Conservation (phyloP, 2,797 vertebrate species). For the Lutjanus campechanus region DNA sequence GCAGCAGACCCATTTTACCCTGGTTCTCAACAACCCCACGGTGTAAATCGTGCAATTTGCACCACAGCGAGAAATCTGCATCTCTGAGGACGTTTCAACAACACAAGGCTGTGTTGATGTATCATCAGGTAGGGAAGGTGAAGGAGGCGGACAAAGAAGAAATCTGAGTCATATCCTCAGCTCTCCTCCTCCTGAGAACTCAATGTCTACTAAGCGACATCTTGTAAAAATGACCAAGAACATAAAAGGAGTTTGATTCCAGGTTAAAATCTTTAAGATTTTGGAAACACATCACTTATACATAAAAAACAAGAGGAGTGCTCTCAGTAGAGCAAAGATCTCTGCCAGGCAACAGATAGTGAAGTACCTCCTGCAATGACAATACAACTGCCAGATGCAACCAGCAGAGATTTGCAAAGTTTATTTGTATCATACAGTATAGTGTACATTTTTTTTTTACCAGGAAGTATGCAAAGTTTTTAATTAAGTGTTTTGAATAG, state of each 20-base stretch:
- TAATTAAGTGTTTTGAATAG: no score
- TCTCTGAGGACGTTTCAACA: slow-evolving; percentile 32
- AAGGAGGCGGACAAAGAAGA: slow-evolving; percentile 46
- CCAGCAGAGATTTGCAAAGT: no score
- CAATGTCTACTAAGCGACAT: slow-evolving; percentile 38
- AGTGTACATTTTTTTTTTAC: no score
- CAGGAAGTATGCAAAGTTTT: no score
- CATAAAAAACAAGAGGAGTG: neutral
- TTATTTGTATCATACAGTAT: no score
- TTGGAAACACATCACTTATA: neutral
- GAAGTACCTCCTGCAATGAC: no score
- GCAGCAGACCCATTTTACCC: slow-evolving; percentile 21
- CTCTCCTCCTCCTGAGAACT: slow-evolving; percentile 38
- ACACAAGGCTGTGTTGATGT: slow-evolving; percentile 12
- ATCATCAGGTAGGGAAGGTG: slow-evolving; percentile 50
- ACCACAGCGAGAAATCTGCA: slow-evolving; percentile 48
- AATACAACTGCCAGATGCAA: no score
- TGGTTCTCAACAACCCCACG: slow-evolving; percentile 14
- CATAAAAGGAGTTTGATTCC: neutral
- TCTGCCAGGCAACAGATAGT: no score
- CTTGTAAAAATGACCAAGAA: slow-evolving; percentile 28
- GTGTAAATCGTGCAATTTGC: slow-evolving; percentile 32
- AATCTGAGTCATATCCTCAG: slow-evolving; percentile 58
- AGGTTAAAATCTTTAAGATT: neutral
- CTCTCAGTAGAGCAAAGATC: no score